phyloP scores from a whole-genome alignment of 1,140 invertebrate genomes.

The Atopsyche davidsoni region DNA sequence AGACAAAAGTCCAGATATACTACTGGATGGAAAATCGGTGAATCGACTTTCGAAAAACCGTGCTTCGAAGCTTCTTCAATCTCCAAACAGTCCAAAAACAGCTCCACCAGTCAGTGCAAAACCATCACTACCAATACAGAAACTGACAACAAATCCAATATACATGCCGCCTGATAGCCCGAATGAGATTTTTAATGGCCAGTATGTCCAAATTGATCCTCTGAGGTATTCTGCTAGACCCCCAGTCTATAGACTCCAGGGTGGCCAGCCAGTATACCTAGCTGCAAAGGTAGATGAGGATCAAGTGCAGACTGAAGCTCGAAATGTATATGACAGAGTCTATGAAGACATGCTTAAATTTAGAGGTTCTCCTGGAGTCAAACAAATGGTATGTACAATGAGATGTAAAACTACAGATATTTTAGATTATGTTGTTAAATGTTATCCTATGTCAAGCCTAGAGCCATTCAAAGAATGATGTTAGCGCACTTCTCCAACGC shows the following conservation, averaged over 20 bases:
- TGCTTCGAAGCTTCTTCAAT: no score
- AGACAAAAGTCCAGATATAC: conserved; percentile 29
- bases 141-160: no score
- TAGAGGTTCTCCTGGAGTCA: conserved; percentile 20
- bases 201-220: conserved; percentile 26
- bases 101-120: no score
- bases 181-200: conserved; percentile 18
- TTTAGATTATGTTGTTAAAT: no score
- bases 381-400: no score
- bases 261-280: conserved; percentile 7
- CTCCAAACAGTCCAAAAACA: no score
- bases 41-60: no score
- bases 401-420: no score
- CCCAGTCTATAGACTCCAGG: conserved; percentile 8
- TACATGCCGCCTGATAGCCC: conserved; percentile 15
- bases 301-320: background rate
- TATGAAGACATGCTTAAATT: conserved; percentile 29
- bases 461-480: no score
- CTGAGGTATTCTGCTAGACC: conserved; percentile 16
- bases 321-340: conserved; percentile 24
- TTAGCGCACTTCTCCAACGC: no score
- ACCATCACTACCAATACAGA: no score
- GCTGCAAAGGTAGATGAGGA: background rate
- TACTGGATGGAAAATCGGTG: conserved; percentile 26
- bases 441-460: no score